Percentiles rank a stretch among this genome's conserved stretches.
These are phyloP conservation scores for Philereme transversata DNA, from an alignment of 2,888 invertebrate genomes.

Conservation along the genomic window DNA sequence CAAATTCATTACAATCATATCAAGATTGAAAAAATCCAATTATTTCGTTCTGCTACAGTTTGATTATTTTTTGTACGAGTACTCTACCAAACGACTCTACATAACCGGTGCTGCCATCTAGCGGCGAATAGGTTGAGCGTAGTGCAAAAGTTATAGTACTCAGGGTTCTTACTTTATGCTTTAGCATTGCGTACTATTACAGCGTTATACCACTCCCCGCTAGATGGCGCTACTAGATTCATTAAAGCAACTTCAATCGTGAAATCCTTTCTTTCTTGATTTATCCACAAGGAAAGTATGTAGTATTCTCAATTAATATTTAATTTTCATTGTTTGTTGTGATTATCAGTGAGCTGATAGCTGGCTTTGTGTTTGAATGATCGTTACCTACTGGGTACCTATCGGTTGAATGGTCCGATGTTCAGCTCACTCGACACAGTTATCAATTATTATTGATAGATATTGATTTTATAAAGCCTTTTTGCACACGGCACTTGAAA, in stretches of 20 bases:
- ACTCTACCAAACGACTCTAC: conserved; percentile 5
- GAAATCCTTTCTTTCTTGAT: neutral
- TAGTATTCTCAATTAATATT: neutral
- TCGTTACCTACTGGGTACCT: conserved; percentile 10
- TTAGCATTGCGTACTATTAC: neutral
- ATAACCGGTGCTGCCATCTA: conserved; percentile 53
- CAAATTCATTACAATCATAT: no score
- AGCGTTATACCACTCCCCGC: conserved; percentile 38
- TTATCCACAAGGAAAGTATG: conserved; percentile 1
- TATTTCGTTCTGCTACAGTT: no score
- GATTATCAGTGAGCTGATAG: conserved; percentile 26
- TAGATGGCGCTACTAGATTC: conserved; percentile 54
- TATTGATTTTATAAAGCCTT: conserved; percentile 44
- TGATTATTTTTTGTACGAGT: neutral
- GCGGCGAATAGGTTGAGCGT: conserved; percentile 34
- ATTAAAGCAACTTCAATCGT: neutral
- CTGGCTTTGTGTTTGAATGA: conserved; percentile 12
- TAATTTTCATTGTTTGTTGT: conserved; percentile 2
- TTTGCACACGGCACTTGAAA: conserved; percentile 53
- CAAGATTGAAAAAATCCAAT: no score
- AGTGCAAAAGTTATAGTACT: neutral
- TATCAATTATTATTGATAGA: conserved; percentile 43
- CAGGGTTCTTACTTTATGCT: conserved; percentile 6
- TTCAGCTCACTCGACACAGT: conserved; percentile 19
- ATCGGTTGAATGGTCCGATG: conserved; percentile 15